These are phyloP conservation scores for Acrobasis suavella DNA, from an alignment of 2,888 invertebrate genomes.

Conservation along the genomic window DNA sequence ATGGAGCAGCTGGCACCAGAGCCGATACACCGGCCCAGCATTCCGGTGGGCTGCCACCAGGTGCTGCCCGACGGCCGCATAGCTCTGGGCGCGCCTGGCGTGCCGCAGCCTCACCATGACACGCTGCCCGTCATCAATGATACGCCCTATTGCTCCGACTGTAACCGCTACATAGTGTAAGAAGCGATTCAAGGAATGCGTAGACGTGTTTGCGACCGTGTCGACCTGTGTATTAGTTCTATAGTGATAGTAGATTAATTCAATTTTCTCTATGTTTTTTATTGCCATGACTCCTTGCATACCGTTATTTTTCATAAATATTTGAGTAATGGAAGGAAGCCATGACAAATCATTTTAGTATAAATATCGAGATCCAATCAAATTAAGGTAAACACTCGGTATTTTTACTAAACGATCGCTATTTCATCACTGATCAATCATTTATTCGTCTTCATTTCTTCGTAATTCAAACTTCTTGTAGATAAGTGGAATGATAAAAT, in stretches of 20 bases:
- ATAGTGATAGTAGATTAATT: constrained; percentile 57
- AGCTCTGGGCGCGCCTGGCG: constrained; percentile 66
- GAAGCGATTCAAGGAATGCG: constrained; percentile 79
- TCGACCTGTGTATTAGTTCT: constrained; percentile 72
- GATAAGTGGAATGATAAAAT: constrained; percentile 48
- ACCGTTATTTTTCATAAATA: constrained; percentile 30
- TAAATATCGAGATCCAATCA: constrained; percentile 35
- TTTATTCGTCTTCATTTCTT: constrained; percentile 51
- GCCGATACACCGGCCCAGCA: constrained; percentile 74
- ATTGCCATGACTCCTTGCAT: constrained; percentile 46
- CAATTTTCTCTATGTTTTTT: constrained; percentile 52
- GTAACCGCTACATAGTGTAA: constrained; percentile 95
- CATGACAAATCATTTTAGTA: constrained; percentile 41
- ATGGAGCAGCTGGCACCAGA: constrained; percentile 55
- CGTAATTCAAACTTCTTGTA: constrained; percentile 44
- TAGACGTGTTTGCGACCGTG: constrained; percentile 80
- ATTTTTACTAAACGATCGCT: constrained; percentile 41
- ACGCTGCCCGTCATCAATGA: constrained; percentile 77
- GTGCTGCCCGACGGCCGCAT: constrained; percentile 76
- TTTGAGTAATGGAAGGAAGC: constrained; percentile 41
- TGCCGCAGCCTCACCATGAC: constrained; percentile 50
- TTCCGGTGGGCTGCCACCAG: constrained; percentile 81
- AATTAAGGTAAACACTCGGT: constrained; percentile 35
- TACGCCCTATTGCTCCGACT: constrained; percentile 89
- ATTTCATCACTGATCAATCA: constrained; percentile 41